Conservation (phyloP, 2,888 invertebrate species). For the Apotomis betuletana region DNA sequence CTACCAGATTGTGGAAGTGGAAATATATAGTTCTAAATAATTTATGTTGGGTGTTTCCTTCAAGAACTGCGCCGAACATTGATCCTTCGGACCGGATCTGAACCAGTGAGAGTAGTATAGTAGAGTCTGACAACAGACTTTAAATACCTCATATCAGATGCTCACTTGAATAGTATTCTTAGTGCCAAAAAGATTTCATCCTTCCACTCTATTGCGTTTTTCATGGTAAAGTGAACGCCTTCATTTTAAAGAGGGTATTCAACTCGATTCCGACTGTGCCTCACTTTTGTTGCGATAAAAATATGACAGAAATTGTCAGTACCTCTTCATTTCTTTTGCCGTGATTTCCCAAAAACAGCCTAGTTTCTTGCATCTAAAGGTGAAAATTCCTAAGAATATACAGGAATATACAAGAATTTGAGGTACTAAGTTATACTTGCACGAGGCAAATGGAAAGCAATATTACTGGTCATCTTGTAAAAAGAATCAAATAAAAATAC, state of each 20-base stretch:
- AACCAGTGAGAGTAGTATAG: too few species aligned
- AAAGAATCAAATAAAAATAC: constrained; percentile 11
- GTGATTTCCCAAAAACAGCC: background rate
- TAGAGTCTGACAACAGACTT: too few species aligned
- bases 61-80: too few species aligned
- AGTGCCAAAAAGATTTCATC: too few species aligned
- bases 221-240: background rate
- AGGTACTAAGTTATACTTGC: background rate
- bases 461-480: constrained; percentile 10
- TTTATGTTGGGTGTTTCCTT: too few species aligned
- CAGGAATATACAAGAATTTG: background rate
- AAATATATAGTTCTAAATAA: too few species aligned
- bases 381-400: background rate
- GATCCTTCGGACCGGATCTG: too few species aligned
- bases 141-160: too few species aligned
- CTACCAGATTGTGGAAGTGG: too few species aligned
- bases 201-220: background rate
- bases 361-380: background rate
- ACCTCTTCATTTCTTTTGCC: background rate
- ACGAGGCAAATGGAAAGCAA: background rate
- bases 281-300: background rate
- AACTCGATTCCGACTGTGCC: background rate
- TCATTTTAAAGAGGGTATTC: background rate
- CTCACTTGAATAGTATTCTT: too few species aligned
- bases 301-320: background rate